Percentiles rank a stretch among this genome's conserved stretches.
Conservation (phyloP, 2,888 invertebrate species). For the Rhimphoctona megacephalus region DNA sequence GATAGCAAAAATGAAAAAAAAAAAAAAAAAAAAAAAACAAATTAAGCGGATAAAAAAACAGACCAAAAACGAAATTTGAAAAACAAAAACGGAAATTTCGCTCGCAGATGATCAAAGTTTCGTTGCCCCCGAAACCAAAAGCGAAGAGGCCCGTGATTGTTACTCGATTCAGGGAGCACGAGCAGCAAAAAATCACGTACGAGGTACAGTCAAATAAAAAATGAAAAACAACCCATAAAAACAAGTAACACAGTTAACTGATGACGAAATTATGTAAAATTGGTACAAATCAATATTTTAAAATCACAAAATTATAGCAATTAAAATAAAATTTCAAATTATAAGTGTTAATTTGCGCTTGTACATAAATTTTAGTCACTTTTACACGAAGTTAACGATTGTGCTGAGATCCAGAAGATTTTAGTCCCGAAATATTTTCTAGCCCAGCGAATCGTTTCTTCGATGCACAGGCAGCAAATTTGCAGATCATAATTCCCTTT, state of each 20-base stretch:
- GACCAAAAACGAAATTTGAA: conserved; percentile 10
- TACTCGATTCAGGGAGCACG: conserved; percentile 75
- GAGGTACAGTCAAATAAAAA: conserved; percentile 74
- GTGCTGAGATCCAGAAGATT: not conserved
- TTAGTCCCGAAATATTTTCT: not conserved
- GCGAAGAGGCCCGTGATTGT: conserved; percentile 74
- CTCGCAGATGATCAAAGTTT: conserved; percentile 78
- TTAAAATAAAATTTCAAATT: not conserved
- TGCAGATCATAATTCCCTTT: not conserved
- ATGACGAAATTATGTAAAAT: not conserved
- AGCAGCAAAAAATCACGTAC: conserved; percentile 75
- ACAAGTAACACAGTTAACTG: not conserved
- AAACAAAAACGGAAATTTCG: conserved; percentile 70
- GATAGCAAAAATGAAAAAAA: not conserved
- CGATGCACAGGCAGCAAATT: not conserved
- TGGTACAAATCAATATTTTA: not conserved
- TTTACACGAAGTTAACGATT: conserved; percentile 15
- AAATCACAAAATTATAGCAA: not conserved
- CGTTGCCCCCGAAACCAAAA: conserved; percentile 76
- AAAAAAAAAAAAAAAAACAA: conserved; percentile 19
- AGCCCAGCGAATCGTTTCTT: conserved; percentile 13
- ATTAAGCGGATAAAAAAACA: not conserved
- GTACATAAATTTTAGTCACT: conserved; percentile 2
- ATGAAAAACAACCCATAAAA: conserved; percentile 10
- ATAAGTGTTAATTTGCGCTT: conserved; percentile 5